A percentile compares a stretch with the other conserved stretches of the same genome.
phyloP scores from a whole-genome alignment of 2,113 vertebrate species.

The Monopterus albus region DNA sequence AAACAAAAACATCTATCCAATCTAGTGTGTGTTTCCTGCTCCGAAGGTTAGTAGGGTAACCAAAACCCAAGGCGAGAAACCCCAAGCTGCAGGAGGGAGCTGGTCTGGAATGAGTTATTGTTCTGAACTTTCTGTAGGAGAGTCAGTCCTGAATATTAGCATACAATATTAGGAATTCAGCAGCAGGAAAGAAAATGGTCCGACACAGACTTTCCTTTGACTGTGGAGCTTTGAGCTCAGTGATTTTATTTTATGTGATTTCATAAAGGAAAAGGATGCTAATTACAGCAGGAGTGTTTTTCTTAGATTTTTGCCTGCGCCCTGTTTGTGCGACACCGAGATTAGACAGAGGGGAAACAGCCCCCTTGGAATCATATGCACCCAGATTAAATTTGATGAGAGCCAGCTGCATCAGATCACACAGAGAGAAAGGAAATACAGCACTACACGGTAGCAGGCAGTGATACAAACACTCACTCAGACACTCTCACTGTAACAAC shows the following conservation, averaged over 20 bases:
- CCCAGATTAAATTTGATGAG: constrained; percentile 81
- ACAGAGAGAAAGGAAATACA: constrained; percentile 50
- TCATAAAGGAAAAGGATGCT: constrained; percentile 75
- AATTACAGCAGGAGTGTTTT: constrained; percentile 71
- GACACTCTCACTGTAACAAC: constrained; percentile 12
- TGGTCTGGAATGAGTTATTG: constrained; percentile 57
- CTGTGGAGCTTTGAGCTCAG: constrained; percentile 25
- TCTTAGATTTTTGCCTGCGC: constrained; percentile 43
- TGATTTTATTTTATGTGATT: constrained; percentile 71
- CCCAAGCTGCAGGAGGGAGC: constrained; percentile 51
- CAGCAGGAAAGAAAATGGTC: constrained; percentile 18
- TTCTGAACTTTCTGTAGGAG: constrained; percentile 50
- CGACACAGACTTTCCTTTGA: constrained; percentile 41
- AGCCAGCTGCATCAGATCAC: constrained; percentile 77
- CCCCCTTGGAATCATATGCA: constrained; percentile 81
- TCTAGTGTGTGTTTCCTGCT: constrained; percentile 69
- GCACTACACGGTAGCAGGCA: constrained; percentile 61
- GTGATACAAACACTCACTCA: constrained; percentile 24
- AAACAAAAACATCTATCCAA: constrained; percentile 68
- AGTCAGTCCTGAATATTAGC: constrained; percentile 58
- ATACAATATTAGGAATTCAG: constrained; percentile 54
- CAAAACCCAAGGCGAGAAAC: constrained; percentile 61
- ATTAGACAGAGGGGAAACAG: constrained; percentile 76
- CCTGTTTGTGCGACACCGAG: constrained; percentile 62
- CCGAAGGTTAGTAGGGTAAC: constrained; percentile 58